These are phyloP conservation scores for Choristoneura rosaceana DNA, from an alignment of 2,888 invertebrate genomes.

Conservation along the genomic window DNA sequence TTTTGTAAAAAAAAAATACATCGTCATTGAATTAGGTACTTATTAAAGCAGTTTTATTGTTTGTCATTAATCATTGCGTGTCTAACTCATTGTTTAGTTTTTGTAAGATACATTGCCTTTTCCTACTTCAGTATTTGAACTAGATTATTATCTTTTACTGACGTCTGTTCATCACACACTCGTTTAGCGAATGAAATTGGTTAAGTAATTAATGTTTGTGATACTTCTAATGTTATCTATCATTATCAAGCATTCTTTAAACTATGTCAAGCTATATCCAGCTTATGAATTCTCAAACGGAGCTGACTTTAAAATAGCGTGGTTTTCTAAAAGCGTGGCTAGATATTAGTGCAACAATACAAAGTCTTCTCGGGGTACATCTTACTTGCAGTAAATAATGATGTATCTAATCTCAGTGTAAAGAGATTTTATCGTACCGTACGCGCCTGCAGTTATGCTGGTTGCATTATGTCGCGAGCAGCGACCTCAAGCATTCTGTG, in stretches of 20 bases:
- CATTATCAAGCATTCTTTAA: constrained; percentile 1
- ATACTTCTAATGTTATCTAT: not conserved
- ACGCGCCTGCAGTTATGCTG: constrained; percentile 1
- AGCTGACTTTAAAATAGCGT: not conserved
- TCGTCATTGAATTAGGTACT: not conserved
- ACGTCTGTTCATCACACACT: not conserved
- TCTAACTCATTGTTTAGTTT: constrained; percentile 7
- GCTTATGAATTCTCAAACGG: not conserved
- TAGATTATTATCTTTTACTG: not conserved
- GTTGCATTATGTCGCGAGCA: constrained; percentile 46
- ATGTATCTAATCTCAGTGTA: constrained; percentile 9
- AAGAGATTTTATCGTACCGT: constrained; percentile 13
- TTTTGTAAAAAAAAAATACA: constrained; percentile 3
- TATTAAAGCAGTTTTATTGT: constrained; percentile 28
- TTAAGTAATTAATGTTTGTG: not conserved
- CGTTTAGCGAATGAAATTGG: not conserved
- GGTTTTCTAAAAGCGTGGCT: not conserved
- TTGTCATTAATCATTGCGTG: constrained; percentile 9
- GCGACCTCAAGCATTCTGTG: constrained; percentile 57
- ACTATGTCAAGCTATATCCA: not conserved
- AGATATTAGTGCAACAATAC: not conserved
- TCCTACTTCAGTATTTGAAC: not conserved
- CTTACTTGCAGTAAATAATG: constrained; percentile 16
- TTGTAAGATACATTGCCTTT: not conserved
- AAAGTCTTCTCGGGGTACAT: not conserved